Evolutionary conservation across 2,888 invertebrate genomes (phyloP).

Genomic region (Apodemia zela): DNA sequence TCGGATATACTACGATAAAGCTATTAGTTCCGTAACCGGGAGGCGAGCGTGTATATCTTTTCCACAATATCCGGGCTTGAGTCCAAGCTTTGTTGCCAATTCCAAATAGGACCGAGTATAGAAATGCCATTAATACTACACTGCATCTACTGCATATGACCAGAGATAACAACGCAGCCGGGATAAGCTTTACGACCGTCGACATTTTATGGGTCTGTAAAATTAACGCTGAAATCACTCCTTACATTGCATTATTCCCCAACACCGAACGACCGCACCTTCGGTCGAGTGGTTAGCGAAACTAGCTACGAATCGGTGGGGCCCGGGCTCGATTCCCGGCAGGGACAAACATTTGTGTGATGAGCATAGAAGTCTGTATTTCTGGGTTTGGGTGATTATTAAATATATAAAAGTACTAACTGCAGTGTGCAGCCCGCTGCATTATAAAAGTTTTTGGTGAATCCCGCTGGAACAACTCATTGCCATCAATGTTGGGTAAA

Average conservation of each 20-base stretch:
- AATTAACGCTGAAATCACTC: not conserved
- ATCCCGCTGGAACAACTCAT: no score
- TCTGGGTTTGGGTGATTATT: no score
- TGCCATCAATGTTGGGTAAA: no score
- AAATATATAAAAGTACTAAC: no score
- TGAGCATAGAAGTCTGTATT: no score
- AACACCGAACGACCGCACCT: no score
- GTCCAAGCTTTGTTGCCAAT: slow-evolving; percentile 11
- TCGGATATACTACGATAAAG: not conserved
- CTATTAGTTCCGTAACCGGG: slow-evolving; percentile 1
- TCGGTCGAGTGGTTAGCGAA: no score
- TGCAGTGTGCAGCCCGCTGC: no score
- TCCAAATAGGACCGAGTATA: slow-evolving; percentile 4
- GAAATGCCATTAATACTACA: slow-evolving; percentile 14
- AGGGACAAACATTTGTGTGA: no score
- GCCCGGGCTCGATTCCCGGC: no score
- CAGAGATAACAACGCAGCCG: not conserved
- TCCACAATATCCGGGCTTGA: slow-evolving; percentile 12
- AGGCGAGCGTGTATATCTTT: slow-evolving; percentile 11
- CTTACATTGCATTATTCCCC: not conserved
- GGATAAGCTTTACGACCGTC: not conserved
- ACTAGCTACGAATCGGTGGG: no score
- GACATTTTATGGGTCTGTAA: not conserved
- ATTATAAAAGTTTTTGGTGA: no score
- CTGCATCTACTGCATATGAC: slow-evolving; percentile 1